Conservation (phyloP, 2,888 invertebrate species). For the Lumbricus terrestris region DNA sequence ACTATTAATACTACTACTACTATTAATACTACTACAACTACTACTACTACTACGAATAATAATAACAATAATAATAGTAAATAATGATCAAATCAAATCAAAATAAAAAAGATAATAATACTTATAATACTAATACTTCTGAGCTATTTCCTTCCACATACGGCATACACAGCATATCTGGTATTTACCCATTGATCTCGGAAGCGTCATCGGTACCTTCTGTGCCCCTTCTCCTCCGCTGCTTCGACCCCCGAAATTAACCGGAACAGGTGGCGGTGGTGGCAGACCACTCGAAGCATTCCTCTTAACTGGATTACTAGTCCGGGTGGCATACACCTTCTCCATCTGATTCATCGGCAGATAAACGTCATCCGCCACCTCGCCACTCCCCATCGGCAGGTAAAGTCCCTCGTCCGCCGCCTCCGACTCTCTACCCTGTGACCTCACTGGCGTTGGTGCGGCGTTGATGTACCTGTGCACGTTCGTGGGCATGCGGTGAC, state of each 20-base stretch:
- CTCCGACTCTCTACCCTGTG: neutral
- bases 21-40: too few species aligned
- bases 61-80: too few species aligned
- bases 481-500: neutral
- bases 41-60: too few species aligned
- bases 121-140: too few species aligned
- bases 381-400: neutral
- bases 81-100: too few species aligned
- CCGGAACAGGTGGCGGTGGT: neutral
- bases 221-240: neutral
- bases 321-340: neutral
- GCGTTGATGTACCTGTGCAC: constrained; percentile 8
- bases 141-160: too few species aligned
- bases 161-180: too few species aligned
- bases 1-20: too few species aligned
- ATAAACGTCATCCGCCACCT: neutral
- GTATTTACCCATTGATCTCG: neutral
- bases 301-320: neutral
- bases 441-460: neutral
- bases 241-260: neutral
- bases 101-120: too few species aligned
- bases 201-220: neutral
- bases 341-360: neutral
- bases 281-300: neutral
- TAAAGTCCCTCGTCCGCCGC: neutral